Base-by-base conservation (phyloP, 2,797 vertebrate species). In the Sebastes minor region DNA sequence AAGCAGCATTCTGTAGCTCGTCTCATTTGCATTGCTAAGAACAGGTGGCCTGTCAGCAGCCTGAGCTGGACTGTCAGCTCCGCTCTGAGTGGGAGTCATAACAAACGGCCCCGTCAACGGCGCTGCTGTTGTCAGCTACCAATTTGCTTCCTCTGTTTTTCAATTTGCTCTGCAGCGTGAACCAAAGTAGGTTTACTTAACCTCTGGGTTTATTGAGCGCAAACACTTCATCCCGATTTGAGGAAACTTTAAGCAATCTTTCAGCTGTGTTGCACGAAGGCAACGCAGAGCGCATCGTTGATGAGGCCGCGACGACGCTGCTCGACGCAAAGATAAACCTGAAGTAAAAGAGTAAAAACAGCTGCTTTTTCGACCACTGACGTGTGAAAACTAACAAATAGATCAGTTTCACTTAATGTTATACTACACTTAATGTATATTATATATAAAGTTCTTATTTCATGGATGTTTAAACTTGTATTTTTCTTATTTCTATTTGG, bases 71-170 rank as follows among this genome's bases (percentile, higher is more conserved):
- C 88, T 87, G 88, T 91, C 90, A 88, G 82, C 71, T 53, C 49
- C 1, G 56, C 65, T 89, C 78, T 55, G 74, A 89, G 81, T 67
- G 71, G 67, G 80, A 86, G 76, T 85, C 85, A 77, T 60, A 85
- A 89, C 88, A 91, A 86, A 89, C 84, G 66, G 69, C 64, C 59
- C 52, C 57, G 55, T 86, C 75, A 78, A 82, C 35, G 10, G 2
- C 18, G 28, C 66, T 4, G 76, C 79, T 68, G 75, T 76, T 83
- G 88, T 89, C 89, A 90, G 81, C 71, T 10, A 59, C 79, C 91
- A 90, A 86, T 91, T 88, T 89, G 80, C 78, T 76, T 85, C 73
- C 61, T 79, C 79, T 81, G 81, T 88, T 93, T 93, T 88, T 87
- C 78, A 87, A 88, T 90, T 82, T 85, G 80, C 67, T 74, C 61